A percentile compares a stretch with the other conserved stretches of the same genome.
Evolutionary conservation across 2,113 vertebrate genomes (phyloP).

Genomic region (Ranitomeya imitator): DNA sequence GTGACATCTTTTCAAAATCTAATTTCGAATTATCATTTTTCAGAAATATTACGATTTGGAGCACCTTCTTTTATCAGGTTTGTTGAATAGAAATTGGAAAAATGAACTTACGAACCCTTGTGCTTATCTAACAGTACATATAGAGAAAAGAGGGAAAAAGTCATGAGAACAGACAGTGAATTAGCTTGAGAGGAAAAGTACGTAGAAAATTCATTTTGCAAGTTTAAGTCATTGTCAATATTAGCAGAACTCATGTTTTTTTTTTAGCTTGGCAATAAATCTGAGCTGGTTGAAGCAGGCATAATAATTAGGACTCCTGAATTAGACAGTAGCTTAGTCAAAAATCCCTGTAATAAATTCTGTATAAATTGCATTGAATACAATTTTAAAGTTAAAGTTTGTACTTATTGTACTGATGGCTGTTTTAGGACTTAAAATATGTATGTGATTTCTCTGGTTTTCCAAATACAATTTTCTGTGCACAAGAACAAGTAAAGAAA

Average conservation of each 20-base stretch:
- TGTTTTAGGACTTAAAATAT: conserved; percentile 34
- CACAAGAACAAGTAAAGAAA: not conserved
- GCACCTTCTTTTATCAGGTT: conserved; percentile 6
- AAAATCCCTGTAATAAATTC: conserved; percentile 30
- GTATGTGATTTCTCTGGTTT: conserved; percentile 22
- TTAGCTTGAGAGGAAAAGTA: conserved; percentile 19
- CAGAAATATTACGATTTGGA: not conserved
- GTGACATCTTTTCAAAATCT: conserved; percentile 13
- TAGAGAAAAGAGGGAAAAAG: not conserved
- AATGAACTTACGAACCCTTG: not conserved
- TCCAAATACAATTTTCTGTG: conserved; percentile 22
- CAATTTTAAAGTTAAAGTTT: conserved; percentile 11
- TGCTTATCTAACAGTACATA: conserved; percentile 9
- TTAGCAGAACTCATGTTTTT: not conserved
- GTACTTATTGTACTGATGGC: conserved; percentile 8
- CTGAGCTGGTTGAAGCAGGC: conserved; percentile 15
- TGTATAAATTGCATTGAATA: conserved; percentile 12
- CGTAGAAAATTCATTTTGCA: conserved; percentile 32
- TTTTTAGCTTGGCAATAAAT: not conserved
- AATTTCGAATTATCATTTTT: conserved; percentile 16
- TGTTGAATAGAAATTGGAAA: conserved; percentile 15
- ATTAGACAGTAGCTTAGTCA: conserved; percentile 20
- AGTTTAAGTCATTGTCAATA: conserved; percentile 43
- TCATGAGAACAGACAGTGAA: conserved; percentile 17
- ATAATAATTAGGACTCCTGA: conserved; percentile 20